Evolutionary conservation across 2,113 vertebrate species (phyloP).

Genomic region (Lichenostomus cassidix): DNA sequence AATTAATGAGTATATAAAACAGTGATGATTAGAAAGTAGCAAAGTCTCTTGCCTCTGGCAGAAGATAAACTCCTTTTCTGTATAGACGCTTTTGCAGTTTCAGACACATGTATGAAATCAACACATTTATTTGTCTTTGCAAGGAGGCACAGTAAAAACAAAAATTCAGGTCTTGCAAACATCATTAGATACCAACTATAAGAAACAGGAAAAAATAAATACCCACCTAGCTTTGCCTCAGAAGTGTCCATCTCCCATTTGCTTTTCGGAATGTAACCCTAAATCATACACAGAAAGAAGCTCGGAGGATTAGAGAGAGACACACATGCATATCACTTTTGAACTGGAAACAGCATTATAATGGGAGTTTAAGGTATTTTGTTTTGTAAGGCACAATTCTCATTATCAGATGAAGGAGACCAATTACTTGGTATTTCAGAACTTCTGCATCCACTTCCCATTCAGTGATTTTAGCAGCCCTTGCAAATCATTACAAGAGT

Average conservation of each 20-base stretch:
- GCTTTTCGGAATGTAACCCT: slow-evolving; percentile 99
- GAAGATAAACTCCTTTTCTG: background rate
- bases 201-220: slow-evolving; percentile 78
- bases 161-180: slow-evolving; percentile 58
- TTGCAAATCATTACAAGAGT: slow-evolving; percentile 3
- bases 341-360: slow-evolving; percentile 80
- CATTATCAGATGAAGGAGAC: slow-evolving; percentile 62
- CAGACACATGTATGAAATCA: background rate
- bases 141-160: slow-evolving; percentile 15
- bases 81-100: background rate
- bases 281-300: slow-evolving; percentile 95
- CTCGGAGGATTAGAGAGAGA: slow-evolving; percentile 91
- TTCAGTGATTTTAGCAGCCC: slow-evolving; percentile 24
- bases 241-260: slow-evolving; percentile 99
- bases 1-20: slow-evolving; percentile 5
- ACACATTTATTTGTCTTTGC: slow-evolving; percentile 13
- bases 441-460: slow-evolving; percentile 31
- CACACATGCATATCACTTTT: slow-evolving; percentile 77
- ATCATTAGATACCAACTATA: slow-evolving; percentile 71
- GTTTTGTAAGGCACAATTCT: slow-evolving; percentile 65
- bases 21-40: background rate
- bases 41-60: background rate
- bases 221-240: slow-evolving; percentile 98
- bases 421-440: slow-evolving; percentile 48
- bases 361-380: slow-evolving; percentile 66